Evolutionary conservation across 2,113 vertebrate species (phyloP), one percentile per base, ranked within the genome.

Genomic region (Tachysurus fulvidraco): DNA sequence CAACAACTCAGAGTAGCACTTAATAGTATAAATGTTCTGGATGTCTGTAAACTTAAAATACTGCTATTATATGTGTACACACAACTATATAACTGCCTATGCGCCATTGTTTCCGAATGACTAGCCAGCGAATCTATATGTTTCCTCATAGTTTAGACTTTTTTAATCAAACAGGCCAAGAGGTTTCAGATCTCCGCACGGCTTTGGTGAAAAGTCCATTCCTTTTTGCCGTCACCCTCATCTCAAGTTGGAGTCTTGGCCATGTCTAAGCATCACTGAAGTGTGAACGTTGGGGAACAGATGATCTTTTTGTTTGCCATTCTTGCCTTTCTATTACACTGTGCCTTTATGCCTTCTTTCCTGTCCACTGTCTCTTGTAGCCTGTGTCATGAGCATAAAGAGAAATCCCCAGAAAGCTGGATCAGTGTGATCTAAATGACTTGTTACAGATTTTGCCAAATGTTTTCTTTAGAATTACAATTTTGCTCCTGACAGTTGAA

Each of bases 371-470:
- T 74, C 28, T 57, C 30, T 23, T 81, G 55, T 41, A 60, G 14
- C 52, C 52, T 57, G 77, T 25, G 5, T n/a, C 4, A n/a, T 55
- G 16, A 59, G 78, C 41, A 5, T 5, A 79, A 17, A 28, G 25
- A n/a, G 57, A 57, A 74, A 54, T 28, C 46, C 7, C 3, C 46
- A 78, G 25, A 6, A 76, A 76, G 44, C 71, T 25, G 71, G 74
- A 25, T 77, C 13, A 13, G 11, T 21, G 36, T 23, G 46, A 52
- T 73, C 44, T 25, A 25, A 74, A 46, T 46, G 71, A 60, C 57
- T 67, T 54, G 16, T 83, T 79, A 30, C 52, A 21, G n/a, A 83
- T 69, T 69, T 83, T 69, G n/a, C 81, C 81, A 83, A 52, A 67
- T 36, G 62, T 55, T 23, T 36, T 13, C 21, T 54, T 21, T 12